Evolutionary conservation across 2,797 vertebrate species (phyloP).

Genomic region (Phataginus tetradactyla): DNA sequence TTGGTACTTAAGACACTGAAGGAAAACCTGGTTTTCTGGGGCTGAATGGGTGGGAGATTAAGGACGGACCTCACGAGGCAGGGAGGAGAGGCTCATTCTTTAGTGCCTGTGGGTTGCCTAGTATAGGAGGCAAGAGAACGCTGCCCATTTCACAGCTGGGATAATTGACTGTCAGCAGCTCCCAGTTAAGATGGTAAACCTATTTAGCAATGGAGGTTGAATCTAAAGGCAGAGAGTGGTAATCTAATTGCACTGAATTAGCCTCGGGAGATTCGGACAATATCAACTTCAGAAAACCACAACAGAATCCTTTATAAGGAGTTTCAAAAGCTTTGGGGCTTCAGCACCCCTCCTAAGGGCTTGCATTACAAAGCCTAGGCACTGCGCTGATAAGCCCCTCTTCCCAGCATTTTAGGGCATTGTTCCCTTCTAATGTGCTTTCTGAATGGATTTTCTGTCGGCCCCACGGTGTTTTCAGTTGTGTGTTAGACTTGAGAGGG

Average conservation of each 20-base stretch:
- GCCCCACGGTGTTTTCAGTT: slow-evolving; percentile 31
- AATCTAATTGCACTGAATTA: slow-evolving; percentile 77
- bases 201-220: slow-evolving; percentile 69
- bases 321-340: slow-evolving; percentile 46
- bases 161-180: slow-evolving; percentile 64
- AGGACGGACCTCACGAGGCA: rapidly evolving
- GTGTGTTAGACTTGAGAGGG: background rate
- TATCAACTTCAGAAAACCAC: slow-evolving; percentile 69
- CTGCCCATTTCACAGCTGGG: slow-evolving; percentile 58
- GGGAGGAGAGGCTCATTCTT: background rate
- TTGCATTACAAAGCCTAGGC: slow-evolving; percentile 35
- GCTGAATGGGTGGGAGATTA: background rate
- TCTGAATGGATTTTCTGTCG: background rate
- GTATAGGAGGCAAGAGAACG: background rate
- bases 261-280: slow-evolving; percentile 53
- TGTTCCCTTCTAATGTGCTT: slow-evolving; percentile 6
- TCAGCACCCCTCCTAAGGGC: background rate
- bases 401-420: background rate
- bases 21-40: background rate
- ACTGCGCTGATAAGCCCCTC: slow-evolving; percentile 48
- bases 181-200: slow-evolving; percentile 62
- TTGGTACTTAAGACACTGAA: background rate
- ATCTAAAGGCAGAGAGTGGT: slow-evolving; percentile 72
- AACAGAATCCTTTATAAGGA: slow-evolving; percentile 63
- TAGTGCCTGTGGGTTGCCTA: background rate